Evolutionary conservation across 2,888 invertebrate species (phyloP), one percentile per base, ranked within the genome.

Genomic region (Malthinus seriepunctatus): DNA sequence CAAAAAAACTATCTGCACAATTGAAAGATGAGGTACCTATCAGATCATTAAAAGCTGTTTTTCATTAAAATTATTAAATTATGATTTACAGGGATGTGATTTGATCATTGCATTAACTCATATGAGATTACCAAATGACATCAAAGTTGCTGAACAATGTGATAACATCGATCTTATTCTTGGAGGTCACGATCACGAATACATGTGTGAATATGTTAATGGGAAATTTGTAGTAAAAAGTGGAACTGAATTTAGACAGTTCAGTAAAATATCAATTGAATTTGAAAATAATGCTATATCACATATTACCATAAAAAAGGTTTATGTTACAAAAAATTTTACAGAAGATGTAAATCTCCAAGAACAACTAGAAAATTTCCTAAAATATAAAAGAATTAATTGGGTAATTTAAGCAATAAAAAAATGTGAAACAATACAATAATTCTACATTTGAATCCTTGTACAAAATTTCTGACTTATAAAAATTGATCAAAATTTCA

Each of bases 131-230:
- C 94, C 93, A 1, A 95, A 95, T 76, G 95, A 95, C 75, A 82
- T 89, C 8, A 87, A 88, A 71, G 78, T 95, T 54, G 94, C 94
- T 0, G 88, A 91, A 74, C 84, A 88, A 49, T 88, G 89, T 60
- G 83, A 85, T 0, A 90, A 90, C 49, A 91, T 95, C 37, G 95
- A 95, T 78, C 81, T 95, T 5, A 92, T 95, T 60, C 78, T 95
- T n/a, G 95, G 95, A 0, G 93, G 95, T 0, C 95, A 95, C 71
- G 95, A 95, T 75, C 95, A 95, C 72, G 90, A 93, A 0, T 94
- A 91, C 69, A 90, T 90, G 74, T 82, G 91, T 5, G 82, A 83
- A 67, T 80, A 83, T 86, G 81, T 94, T 11, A 92, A 93, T 79
- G 89, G 88, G 50, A 91, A 86, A 69, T 88, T 88, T 73, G 85